Evolutionary conservation across 1,140 invertebrate species (phyloP).

Genomic region (Ceratosolen solmsi): DNA sequence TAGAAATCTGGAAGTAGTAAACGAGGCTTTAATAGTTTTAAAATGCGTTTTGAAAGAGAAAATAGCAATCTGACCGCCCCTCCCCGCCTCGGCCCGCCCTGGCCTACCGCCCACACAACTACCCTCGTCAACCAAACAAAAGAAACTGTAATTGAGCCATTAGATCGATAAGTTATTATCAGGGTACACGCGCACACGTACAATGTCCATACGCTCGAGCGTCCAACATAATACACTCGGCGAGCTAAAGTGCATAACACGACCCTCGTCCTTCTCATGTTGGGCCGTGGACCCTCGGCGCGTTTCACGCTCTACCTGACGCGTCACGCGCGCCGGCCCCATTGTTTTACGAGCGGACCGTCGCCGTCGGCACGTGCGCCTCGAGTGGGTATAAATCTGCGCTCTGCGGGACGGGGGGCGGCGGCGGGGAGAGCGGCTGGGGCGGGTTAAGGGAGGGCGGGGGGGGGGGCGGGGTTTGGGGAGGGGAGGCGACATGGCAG

Average conservation of each 20-base stretch:
- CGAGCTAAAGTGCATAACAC: constrained; percentile 19
- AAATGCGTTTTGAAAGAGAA: constrained; percentile 27
- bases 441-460: constrained; percentile 40
- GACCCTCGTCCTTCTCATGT: neutral
- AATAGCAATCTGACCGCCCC: neutral
- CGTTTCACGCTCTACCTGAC: constrained; percentile 46
- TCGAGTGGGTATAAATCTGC: constrained; percentile 55
- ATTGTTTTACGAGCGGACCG: constrained; percentile 40
- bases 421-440: neutral
- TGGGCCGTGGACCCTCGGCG: neutral
- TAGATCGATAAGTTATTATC: constrained; percentile 52
- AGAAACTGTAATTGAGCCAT: constrained; percentile 47
- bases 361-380: constrained; percentile 35
- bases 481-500: too few species aligned
- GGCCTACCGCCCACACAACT: neutral
- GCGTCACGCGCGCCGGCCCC: constrained; percentile 27
- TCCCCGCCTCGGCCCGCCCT: neutral
- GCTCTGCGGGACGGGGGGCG: neutral
- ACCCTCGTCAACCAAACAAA: constrained; percentile 17
- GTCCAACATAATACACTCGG: constrained; percentile 11
- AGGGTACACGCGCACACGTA: neutral
- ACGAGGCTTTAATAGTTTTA: neutral
- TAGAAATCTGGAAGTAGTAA: neutral
- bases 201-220: neutral
- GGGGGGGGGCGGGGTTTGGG: neutral